Evolutionary conservation across 2,888 invertebrate species (phyloP).

Genomic region (Trachelus stipa): DNA sequence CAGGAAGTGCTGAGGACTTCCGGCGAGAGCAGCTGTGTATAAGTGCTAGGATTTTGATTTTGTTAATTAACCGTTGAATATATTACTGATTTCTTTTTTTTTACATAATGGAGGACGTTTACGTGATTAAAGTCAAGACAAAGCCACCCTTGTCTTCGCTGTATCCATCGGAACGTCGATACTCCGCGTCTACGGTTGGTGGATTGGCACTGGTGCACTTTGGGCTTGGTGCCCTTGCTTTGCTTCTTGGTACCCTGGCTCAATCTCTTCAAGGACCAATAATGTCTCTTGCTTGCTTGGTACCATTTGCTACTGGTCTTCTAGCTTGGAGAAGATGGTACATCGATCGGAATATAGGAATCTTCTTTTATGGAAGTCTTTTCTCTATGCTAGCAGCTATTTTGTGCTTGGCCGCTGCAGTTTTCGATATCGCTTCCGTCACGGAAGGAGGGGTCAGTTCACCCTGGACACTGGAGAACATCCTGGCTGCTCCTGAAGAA

Average conservation of each 20-base stretch:
- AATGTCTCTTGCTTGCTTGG: slow-evolving; percentile 44
- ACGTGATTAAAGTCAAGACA: slow-evolving; percentile 76
- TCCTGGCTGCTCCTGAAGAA: slow-evolving; percentile 11
- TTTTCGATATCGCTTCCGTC: slow-evolving; percentile 65
- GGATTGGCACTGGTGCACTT: slow-evolving; percentile 75
- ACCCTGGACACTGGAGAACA: slow-evolving; percentile 32
- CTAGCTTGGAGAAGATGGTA: slow-evolving; percentile 77
- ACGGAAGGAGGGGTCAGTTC: slow-evolving; percentile 34
- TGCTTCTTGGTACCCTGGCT: slow-evolving; percentile 71
- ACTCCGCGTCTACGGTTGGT: slow-evolving; percentile 76
- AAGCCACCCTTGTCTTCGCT: slow-evolving; percentile 72
- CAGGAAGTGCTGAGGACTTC: slow-evolving; percentile 34
- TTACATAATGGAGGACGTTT: slow-evolving; percentile 73
- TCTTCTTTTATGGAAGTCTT: slow-evolving; percentile 72
- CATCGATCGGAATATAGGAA: slow-evolving; percentile 74
- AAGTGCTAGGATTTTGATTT: background rate
- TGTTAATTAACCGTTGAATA: background rate
- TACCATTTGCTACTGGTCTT: slow-evolving; percentile 67
- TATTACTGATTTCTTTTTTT: slow-evolving; percentile 12
- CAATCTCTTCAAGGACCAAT: slow-evolving; percentile 47
- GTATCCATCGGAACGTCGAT: slow-evolving; percentile 76
- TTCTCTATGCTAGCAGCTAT: slow-evolving; percentile 70
- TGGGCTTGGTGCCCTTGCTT: slow-evolving; percentile 71
- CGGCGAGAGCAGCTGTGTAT: slow-evolving; percentile 16
- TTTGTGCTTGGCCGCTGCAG: slow-evolving; percentile 66